Percentiles rank a stretch among this genome's conserved stretches.
Conservation (phyloP, 2,797 vertebrate genomes). For the Rhabdomys pumilio region DNA sequence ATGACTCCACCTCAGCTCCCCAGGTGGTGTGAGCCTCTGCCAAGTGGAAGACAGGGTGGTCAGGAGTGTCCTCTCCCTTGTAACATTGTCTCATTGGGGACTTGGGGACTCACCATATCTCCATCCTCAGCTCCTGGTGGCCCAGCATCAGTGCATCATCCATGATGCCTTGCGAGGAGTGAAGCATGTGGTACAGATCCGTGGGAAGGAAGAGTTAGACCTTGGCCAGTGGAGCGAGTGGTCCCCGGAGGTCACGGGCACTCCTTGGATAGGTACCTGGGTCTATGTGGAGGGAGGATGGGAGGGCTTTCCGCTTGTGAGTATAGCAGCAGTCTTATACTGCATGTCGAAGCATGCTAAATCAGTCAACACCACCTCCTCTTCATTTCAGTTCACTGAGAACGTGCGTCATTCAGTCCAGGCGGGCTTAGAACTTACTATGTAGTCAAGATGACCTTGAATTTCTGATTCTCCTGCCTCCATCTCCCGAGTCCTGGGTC, state of each 20-base stretch:
- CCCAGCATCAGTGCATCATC: conserved; percentile 83
- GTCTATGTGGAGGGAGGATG: neutral
- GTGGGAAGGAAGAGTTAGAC: conserved; percentile 92
- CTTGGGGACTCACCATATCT: neutral
- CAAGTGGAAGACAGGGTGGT: neutral
- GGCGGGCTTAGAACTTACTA: neutral
- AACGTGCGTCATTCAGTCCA: neutral
- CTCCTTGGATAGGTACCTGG: conserved; percentile 92
- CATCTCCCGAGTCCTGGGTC: neutral
- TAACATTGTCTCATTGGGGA: too few relatives aligned
- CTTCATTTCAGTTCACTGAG: neutral
- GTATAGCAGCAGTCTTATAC: neutral
- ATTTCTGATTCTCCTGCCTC: neutral
- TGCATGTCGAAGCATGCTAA: neutral
- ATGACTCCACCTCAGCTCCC: neutral
- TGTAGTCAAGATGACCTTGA: neutral
- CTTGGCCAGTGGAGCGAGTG: conserved; percentile 93
- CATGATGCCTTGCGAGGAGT: conserved; percentile 87
- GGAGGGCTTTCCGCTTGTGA: rapidly evolving
- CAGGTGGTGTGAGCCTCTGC: neutral
- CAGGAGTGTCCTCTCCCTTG: rapidly evolving
- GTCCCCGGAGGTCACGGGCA: conserved; percentile 88
- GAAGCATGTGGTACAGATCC: conserved; percentile 91
- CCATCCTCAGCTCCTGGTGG: conserved; percentile 73
- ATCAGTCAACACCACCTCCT: too few relatives aligned